A percentile compares a stretch with the other conserved stretches of the same genome.
These are phyloP conservation scores for Hybos culiciformis DNA, from an alignment of 2,888 invertebrate genomes.

Conservation along the genomic window DNA sequence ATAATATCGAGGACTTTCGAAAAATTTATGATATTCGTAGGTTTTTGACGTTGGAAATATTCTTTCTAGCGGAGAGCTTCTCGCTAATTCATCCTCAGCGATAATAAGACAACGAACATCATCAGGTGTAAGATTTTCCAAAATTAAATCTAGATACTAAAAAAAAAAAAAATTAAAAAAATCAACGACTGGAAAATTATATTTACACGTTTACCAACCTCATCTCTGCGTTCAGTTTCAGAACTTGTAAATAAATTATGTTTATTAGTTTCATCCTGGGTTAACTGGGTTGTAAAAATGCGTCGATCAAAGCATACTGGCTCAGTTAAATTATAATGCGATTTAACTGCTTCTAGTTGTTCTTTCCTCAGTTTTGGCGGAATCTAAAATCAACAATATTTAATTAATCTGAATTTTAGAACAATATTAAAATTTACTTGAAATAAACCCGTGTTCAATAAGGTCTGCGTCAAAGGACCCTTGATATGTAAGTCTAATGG, in stretches of 20 bases:
- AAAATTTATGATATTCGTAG: conserved; percentile 65
- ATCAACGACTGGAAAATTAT: conserved; percentile 48
- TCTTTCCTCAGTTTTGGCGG: conserved; percentile 29
- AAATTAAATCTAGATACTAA: conserved; percentile 60
- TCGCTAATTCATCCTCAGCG: conserved; percentile 77
- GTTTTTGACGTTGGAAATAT: conserved; percentile 71
- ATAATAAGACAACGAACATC: conserved; percentile 75
- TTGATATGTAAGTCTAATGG: conserved; percentile 86
- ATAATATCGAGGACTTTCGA: conserved; percentile 79
- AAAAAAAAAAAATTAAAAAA: conserved; percentile 12
- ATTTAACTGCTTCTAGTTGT: conserved; percentile 26
- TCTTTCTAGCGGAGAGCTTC: conserved; percentile 53
- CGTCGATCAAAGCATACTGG: conserved; percentile 54
- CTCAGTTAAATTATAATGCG: conserved; percentile 33
- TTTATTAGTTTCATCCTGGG: conserved; percentile 51
- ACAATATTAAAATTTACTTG: conserved; percentile 46
- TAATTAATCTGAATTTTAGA: neutral
- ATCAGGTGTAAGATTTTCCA: conserved; percentile 73
- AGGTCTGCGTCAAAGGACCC: conserved; percentile 76
- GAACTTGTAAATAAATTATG: conserved; percentile 27
- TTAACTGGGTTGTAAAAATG: conserved; percentile 52
- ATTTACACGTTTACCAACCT: too few species aligned
- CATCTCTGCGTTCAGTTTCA: conserved; percentile 27
- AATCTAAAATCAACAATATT: conserved; percentile 19
- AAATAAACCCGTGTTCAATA: conserved; percentile 87